Base-by-base conservation (phyloP, 2,888 invertebrate species). In the Drosophila quinaria region DNA sequence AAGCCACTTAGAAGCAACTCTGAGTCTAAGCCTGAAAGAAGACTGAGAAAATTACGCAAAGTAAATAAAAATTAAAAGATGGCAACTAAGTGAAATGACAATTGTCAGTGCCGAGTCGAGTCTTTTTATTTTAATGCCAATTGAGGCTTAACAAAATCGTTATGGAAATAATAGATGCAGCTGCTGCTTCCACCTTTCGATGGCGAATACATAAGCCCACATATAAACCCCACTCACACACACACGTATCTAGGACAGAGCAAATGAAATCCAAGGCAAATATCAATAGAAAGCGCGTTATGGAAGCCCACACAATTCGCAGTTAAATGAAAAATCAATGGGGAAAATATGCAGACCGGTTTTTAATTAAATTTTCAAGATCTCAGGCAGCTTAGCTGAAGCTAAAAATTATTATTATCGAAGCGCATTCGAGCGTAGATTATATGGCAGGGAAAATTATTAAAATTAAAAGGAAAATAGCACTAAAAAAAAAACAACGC, bases 321-420 rank as follows among this genome's bases (percentile, higher is more conserved):
- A 37, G 39, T 50, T 64, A 33, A 29, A 19, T 44, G 46, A 29
- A 70, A 74, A 83, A 79, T 81, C 87, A 77, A 84, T 84, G 50
- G 50, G 50, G 44, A 61, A 75, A 81, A 75, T 81, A 87, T 84
- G 85, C 84, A 80, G 66, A 78, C 50, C 71, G 68, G 70, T n/a
- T 80, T 83, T 87, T 85, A 85, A 85, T 85, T 85, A 85, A 85
- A 78, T 81, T 84, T 84, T 81, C 70, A 84, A 87, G 87, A 87
- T 84, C 75, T 63, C 35, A 52, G 35, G n/a, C 42, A 63, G 61
- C 77, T 72, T 10, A 78, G 74, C 78, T 52, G 51, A 31, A 54
- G 54, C 78, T 59, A 69, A 67, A 69, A 78, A 25, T 25, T 25
- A 25, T 78, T 65, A 74, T 77, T 65, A 77, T 65, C 62, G 65